Base-by-base conservation (phyloP, 2,797 vertebrate species). In the Schizothorax lantsangensis region DNA sequence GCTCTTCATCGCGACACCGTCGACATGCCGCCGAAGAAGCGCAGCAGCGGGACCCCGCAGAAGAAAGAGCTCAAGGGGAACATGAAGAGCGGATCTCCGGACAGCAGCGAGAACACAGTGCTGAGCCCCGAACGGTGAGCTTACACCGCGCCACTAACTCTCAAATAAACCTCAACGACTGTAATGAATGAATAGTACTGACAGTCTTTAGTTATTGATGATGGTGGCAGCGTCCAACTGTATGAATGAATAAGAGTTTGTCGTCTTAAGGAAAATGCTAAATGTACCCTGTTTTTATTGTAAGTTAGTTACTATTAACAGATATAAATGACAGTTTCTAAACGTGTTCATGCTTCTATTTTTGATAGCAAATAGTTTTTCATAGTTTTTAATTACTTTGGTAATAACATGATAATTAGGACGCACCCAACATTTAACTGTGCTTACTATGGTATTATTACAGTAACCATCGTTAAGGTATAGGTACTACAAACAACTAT, bases 21-120 rank as follows among this genome's bases (percentile, higher is more conserved):
- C 72, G 69, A 81, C n/a, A 92, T 92, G 91, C 83, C 91, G 75
- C 91, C 91, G 12, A 92, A 92, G 73, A 92, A 88, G 74, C 90
- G 91, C 33, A 81, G 33, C 64, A 72, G 62, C 81, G 87, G 89
- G 40, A 59, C 82, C 9, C 88, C 71, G 26, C 87, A 87, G 19
- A 86, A 81, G 80, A 89, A 87, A 75, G 91, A 90, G 26, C 10
- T 66, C 45, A 91, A 89, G 5, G 78, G 45, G 84, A 87, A 38
- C 86, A 59, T 26, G 73, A 89, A 64, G 33, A 88, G 59, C 40
- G 68, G n/a, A n/a, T 88, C 88, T 19, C 79, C 77, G 33, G 84
- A 57, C 40, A 81, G 78, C 26, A 47, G 66, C 69, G 85, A 85
- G 12, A 84, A 19, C 17, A 43, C 77, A 10, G 62, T 69, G 19